phyloP scores from a whole-genome alignment of 1,140 invertebrate species.

The Trichonephila clavipes region DNA sequence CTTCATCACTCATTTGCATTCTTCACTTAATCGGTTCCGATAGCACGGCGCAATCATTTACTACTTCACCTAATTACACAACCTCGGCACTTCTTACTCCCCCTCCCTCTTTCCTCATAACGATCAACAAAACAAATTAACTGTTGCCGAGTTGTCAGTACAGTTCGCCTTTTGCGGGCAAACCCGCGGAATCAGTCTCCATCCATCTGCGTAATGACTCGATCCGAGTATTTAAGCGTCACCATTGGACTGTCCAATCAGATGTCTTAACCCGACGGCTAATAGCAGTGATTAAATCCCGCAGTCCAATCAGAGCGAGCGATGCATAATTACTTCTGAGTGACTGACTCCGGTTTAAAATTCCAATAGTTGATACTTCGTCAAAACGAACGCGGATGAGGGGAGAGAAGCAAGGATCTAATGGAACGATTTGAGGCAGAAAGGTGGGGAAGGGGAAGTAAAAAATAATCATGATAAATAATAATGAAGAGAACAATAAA shows the following conservation, averaged over 20 bases:
- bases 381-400: neutral
- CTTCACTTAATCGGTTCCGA: conserved; percentile 25
- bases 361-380: conserved; percentile 44
- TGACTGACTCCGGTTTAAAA: conserved; percentile 58
- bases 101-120: neutral
- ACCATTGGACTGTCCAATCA: neutral
- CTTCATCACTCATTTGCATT: conserved; percentile 4
- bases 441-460: neutral
- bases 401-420: neutral
- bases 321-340: conserved; percentile 69
- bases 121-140: conserved; percentile 35
- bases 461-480: neutral
- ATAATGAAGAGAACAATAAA: neutral
- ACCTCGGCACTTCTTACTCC: neutral
- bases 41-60: neutral
- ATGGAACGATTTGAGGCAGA: neutral
- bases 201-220: conserved; percentile 36
- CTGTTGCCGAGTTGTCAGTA: conserved; percentile 24
- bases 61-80: conserved; percentile 18
- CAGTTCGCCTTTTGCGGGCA: neutral
- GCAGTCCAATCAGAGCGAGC: conserved; percentile 58
- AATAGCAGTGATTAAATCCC: conserved; percentile 74
- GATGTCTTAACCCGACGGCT: conserved; percentile 24
- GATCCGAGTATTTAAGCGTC: conserved; percentile 37
- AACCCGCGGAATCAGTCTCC: conserved; percentile 5